These are phyloP conservation scores for Onychomys leucogaster DNA, from an alignment of 2,797 vertebrate genomes.

Conservation along the genomic window DNA sequence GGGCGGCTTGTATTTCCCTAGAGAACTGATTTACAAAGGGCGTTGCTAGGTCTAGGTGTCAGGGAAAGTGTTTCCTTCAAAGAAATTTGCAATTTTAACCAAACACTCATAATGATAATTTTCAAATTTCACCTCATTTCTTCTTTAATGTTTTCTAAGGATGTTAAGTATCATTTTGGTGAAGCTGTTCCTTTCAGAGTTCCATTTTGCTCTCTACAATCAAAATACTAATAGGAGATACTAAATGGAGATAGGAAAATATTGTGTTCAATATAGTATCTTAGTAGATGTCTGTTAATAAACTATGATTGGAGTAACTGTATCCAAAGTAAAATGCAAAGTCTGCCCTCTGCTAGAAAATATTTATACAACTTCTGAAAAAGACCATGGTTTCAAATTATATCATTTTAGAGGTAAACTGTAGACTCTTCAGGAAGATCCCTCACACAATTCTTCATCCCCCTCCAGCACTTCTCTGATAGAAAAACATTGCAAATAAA, in stretches of 20 bases:
- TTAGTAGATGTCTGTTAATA: neutral
- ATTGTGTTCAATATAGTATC: neutral
- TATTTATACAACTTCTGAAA: neutral
- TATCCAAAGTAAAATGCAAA: neutral
- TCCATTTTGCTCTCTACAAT: constrained; percentile 6
- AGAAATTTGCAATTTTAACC: neutral
- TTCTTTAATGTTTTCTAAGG: neutral
- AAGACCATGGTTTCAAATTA: neutral
- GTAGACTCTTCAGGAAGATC: neutral
- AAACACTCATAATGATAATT: neutral
- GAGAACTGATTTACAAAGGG: neutral
- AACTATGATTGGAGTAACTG: neutral
- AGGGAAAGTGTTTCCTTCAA: neutral
- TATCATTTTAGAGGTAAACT: neutral
- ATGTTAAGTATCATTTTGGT: neutral
- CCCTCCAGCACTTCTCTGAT: neutral
- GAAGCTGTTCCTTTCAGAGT: neutral
- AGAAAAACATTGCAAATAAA: neutral
- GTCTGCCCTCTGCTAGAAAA: constrained; percentile 10
- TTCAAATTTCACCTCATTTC: neutral
- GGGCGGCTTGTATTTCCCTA: neutral
- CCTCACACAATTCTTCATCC: neutral
- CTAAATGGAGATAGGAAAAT: neutral
- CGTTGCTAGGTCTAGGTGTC: neutral
- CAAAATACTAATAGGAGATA: neutral